These are phyloP conservation scores for Elachura formosa DNA, from an alignment of 2,113 vertebrate genomes.

Conservation along the genomic window DNA sequence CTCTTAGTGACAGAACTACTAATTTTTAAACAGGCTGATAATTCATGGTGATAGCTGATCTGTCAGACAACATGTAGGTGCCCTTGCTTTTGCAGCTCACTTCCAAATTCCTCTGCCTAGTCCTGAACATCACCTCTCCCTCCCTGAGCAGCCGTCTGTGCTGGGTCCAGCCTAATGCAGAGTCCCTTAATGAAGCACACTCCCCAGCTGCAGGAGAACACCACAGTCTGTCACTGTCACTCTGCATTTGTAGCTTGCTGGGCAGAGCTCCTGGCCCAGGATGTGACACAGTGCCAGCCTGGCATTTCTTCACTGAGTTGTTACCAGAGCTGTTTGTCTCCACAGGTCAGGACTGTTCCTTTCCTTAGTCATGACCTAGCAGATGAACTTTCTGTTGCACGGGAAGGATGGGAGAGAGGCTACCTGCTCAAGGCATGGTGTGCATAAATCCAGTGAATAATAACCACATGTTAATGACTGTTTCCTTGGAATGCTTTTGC, in stretches of 20 bases:
- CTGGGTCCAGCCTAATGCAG: background rate
- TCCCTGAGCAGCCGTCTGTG: background rate
- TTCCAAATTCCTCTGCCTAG: background rate
- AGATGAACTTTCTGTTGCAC: background rate
- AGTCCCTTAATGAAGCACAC: background rate
- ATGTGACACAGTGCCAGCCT: background rate
- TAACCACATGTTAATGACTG: background rate
- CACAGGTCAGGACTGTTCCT: background rate
- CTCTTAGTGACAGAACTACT: background rate
- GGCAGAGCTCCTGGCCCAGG: fast-evolving
- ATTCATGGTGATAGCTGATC: background rate
- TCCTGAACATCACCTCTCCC: background rate
- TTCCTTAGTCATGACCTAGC: background rate
- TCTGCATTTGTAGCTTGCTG: background rate
- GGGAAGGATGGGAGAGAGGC: background rate
- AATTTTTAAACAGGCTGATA: background rate
- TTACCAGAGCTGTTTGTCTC: background rate
- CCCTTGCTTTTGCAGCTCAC: background rate
- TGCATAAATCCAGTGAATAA: background rate
- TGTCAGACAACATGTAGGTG: background rate
- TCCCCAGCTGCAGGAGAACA: background rate
- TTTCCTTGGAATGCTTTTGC: background rate
- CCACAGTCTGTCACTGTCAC: background rate
- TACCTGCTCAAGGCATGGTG: background rate
- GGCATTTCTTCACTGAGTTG: background rate